These are phyloP conservation scores for Phortica magna DNA, from an alignment of 2,888 invertebrate species.

Conservation along the genomic window DNA sequence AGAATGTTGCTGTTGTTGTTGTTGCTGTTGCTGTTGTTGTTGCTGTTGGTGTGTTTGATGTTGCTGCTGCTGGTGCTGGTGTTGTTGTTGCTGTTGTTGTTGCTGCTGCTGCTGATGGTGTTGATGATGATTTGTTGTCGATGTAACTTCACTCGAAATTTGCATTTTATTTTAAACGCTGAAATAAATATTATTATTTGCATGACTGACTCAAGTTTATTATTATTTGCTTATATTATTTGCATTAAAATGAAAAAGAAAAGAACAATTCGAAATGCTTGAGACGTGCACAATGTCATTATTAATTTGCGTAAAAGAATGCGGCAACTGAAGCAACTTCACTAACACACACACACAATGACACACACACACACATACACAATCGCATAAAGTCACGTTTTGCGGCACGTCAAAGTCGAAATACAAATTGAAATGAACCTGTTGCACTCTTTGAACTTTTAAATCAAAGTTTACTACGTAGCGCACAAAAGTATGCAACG, in stretches of 20 bases:
- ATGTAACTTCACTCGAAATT: conserved; percentile 88
- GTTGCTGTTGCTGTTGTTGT: conserved; percentile 55
- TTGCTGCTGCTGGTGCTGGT: conserved; percentile 78
- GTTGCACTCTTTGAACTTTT: conserved; percentile 7
- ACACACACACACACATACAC: not conserved
- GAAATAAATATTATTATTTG: conserved; percentile 11
- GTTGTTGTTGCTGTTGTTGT: conserved; percentile 82
- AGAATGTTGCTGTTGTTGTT: conserved; percentile 47
- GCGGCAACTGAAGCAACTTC: not conserved
- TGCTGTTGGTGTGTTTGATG: too few relatives aligned
- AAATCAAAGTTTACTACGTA: not conserved
- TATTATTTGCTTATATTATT: too few relatives aligned
- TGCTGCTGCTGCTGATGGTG: conserved; percentile 73
- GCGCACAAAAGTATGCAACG: conserved; percentile 3
- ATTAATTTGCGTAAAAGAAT: not conserved
- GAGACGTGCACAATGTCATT: too few relatives aligned
- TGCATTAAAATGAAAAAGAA: not conserved
- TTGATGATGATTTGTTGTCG: conserved; percentile 81
- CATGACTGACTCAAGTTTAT: too few relatives aligned
- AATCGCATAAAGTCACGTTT: conserved; percentile 16
- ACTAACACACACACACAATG: conserved; percentile 8
- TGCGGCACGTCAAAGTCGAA: conserved; percentile 1
- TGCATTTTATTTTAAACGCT: conserved; percentile 81
- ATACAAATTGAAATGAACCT: not conserved
- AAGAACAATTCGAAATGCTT: too few relatives aligned